Base-by-base conservation (phyloP, 1,140 invertebrate species). In the Nixonia krombeini region DNA sequence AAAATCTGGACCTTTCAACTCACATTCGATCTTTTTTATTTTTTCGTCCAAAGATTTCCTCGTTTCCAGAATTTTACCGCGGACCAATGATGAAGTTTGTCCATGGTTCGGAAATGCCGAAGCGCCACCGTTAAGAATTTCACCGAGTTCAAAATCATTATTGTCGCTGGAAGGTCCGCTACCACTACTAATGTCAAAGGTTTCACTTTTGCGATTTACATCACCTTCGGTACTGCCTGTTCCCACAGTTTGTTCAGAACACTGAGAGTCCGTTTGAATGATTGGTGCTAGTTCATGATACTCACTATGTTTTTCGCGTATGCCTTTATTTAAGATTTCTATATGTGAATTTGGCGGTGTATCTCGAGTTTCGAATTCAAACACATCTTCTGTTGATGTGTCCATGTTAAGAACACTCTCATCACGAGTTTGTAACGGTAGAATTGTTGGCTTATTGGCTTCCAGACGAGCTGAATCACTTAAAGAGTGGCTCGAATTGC, bases 301-400 rank as follows among this genome's bases (percentile, higher is more conserved):
- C 3, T 82, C 74, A 4, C 72, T 69, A 26, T 56, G 62, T 7
- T 74, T 8, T 75, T 70, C 0, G 40, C 74, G 1, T 57, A 63
- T 0, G 65, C 80, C 76, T 3, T 77, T 74, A 21, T 73, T 75
- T 0, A 78, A 38, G 0, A 81, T 73, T 42, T 84, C 82, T 1
- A 84, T 74, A 10, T 85, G 82, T 15, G 83, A 84, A 49, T 85
- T 85, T 0, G 83, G 83, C 0, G 83, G 83, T 0, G 83, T 85
- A 4, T 84, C 81, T 3, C 74, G 72, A 13, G 62, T 41, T 10
- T 84, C 81, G 16, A 77, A 82, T 7, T 83, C 81, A 1, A 78
- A 76, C 0, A 66, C 63, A 13, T 80, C 79, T 23, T 80, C 76
- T 0, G 70, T 46, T 0, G 78, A 79, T 1, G 74, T 79, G 25